Evolutionary conservation across 2,113 vertebrate species (phyloP).

Genomic region (Pygoscelis adeliae): DNA sequence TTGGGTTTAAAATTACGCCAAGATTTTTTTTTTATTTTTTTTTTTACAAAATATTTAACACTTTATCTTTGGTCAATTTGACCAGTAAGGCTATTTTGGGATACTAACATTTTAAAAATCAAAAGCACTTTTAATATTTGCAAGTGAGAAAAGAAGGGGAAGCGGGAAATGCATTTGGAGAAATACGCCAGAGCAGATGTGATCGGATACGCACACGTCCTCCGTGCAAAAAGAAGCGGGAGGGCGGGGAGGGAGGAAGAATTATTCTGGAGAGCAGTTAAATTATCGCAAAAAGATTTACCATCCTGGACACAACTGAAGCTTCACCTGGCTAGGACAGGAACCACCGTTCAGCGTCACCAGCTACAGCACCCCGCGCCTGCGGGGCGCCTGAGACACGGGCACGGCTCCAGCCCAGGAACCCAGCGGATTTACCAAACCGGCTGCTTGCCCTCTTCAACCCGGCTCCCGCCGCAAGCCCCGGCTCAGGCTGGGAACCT

Average conservation of each 20-base stretch:
- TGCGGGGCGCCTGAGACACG: fast-evolving
- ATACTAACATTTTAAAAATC: not conserved
- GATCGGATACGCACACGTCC: not conserved
- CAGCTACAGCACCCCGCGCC: not conserved
- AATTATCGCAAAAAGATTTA: not conserved
- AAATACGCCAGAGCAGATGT: not conserved
- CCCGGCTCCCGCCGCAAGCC: not conserved
- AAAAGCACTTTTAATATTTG: slow-evolving; percentile 32
- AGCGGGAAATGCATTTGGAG: not conserved
- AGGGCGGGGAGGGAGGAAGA: not conserved
- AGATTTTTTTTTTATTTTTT: not conserved
- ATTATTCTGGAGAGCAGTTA: not conserved
- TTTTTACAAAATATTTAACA: slow-evolving; percentile 49
- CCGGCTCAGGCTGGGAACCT: not conserved
- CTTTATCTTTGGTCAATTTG: slow-evolving; percentile 46
- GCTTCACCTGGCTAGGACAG: not conserved
- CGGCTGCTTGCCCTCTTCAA: not conserved
- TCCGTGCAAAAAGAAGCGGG: not conserved
- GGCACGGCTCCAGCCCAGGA: not conserved
- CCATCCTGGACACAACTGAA: not conserved
- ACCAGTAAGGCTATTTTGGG: slow-evolving; percentile 44
- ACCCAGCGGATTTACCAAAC: not conserved
- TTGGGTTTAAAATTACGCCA: not conserved
- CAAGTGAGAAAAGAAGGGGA: not conserved
- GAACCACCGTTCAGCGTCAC: not conserved